Conservation (phyloP, 2,888 invertebrate genomes). For the Hemistola chrysoprasaria region DNA sequence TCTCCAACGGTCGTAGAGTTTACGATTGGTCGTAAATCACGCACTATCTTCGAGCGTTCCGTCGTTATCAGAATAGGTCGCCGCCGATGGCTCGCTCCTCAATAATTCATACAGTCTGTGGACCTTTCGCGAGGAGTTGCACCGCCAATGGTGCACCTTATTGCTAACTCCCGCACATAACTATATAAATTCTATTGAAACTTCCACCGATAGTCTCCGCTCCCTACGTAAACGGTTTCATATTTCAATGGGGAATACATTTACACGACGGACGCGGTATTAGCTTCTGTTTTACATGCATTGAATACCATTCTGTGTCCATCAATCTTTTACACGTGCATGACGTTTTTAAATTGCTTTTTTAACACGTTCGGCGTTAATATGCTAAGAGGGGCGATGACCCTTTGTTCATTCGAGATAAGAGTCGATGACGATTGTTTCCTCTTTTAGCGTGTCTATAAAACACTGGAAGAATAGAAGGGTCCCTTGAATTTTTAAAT, state of each 20-base stretch:
- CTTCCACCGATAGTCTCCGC: conserved; percentile 7
- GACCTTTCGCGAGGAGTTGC: conserved; percentile 30
- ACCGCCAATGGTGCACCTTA: conserved; percentile 27
- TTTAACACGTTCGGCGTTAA: conserved; percentile 9
- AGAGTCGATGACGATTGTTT: conserved; percentile 1
- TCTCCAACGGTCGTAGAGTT: conserved; percentile 15
- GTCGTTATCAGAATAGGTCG: conserved; percentile 34
- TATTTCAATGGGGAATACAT: conserved; percentile 12
- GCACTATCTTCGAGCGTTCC: conserved; percentile 19
- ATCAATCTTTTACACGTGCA: conserved; percentile 8
- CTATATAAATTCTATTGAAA: conserved; percentile 24
- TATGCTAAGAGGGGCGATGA: conserved; percentile 1
- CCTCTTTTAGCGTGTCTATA: conserved; percentile 14
- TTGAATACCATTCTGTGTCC: conserved; percentile 6
- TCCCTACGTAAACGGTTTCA: conserved; percentile 10
- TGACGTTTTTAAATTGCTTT: conserved; percentile 5
- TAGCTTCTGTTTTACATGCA: conserved; percentile 11
- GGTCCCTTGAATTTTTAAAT: conserved; percentile 5
- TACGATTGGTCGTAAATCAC: conserved; percentile 40
- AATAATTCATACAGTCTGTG: conserved; percentile 43
- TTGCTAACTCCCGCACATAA: conserved; percentile 22
- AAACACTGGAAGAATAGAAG: conserved; percentile 2
- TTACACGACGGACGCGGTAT: conserved; percentile 3
- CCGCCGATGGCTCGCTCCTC: conserved; percentile 27
- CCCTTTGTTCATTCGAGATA: neutral